Conservation (phyloP, 2,113 vertebrate genomes). For the Scopus umbretta region DNA sequence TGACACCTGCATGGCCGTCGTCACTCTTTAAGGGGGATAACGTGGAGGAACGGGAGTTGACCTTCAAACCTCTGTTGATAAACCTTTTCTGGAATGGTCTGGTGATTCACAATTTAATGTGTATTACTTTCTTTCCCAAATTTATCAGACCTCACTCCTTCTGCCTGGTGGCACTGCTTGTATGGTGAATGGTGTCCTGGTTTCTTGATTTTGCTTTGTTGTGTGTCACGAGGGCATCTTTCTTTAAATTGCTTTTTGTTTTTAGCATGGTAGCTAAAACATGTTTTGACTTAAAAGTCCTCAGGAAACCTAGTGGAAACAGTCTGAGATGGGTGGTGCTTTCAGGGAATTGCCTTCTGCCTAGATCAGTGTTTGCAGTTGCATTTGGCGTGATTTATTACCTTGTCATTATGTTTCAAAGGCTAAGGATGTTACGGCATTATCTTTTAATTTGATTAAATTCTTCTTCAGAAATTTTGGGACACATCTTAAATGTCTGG, state of each 20-base stretch:
- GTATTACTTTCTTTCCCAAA: not conserved
- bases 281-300: not conserved
- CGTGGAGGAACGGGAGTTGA: not conserved
- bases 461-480: slow-evolving; percentile 8
- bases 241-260: not conserved
- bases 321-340: not conserved
- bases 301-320: not conserved
- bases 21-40: no score
- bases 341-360: slow-evolving; percentile 3
- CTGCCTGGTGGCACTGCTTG: not conserved
- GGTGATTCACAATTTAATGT: not conserved
- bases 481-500: not conserved
- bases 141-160: not conserved
- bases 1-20: not conserved
- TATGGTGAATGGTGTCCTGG: not conserved
- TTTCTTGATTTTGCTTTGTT: not conserved
- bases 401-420: not conserved
- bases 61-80: not conserved
- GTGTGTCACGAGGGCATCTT: not conserved
- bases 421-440: not conserved
- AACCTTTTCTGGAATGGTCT: not conserved
- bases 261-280: not conserved
- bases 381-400: not conserved
- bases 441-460: slow-evolving; percentile 43
- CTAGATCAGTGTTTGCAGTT: not conserved